Conservation (phyloP, 2,888 invertebrate genomes). For the Belgica antarctica region DNA sequence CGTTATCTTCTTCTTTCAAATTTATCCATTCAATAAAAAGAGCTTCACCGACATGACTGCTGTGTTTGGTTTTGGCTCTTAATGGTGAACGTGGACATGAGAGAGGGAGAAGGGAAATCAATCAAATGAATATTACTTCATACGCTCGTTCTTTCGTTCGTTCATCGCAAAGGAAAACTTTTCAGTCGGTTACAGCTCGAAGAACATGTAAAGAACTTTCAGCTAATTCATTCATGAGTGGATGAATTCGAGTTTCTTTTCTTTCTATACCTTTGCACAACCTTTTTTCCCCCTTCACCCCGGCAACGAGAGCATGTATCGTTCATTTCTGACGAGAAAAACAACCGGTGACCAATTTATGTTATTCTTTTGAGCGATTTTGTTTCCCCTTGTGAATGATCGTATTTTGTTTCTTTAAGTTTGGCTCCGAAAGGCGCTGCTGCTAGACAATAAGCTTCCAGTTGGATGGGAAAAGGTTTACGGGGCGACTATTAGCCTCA, state of each 20-base stretch:
- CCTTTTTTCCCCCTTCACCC: not conserved
- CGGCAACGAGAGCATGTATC: not conserved
- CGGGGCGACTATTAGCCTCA: not conserved
- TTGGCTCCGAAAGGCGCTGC: no score
- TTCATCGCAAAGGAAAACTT: not conserved
- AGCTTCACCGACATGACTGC: slow-evolving; percentile 2
- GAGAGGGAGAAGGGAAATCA: slow-evolving; percentile 5
- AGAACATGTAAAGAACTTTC: not conserved
- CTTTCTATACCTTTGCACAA: not conserved
- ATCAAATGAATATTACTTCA: slow-evolving; percentile 23
- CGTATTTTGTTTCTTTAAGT: no score
- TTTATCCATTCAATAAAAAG: slow-evolving; percentile 19
- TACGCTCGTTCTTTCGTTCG: no score
- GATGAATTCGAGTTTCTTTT: slow-evolving; percentile 11
- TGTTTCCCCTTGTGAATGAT: not conserved
- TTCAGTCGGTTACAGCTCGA: slow-evolving; percentile 3
- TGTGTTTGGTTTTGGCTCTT: slow-evolving; percentile 3
- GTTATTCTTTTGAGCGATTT: not conserved
- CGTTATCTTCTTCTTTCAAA: not conserved
- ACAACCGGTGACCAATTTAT: slow-evolving; percentile 29
- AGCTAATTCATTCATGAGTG: slow-evolving; percentile 23
- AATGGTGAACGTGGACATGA: not conserved
- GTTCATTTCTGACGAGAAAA: not conserved
- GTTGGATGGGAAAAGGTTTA: not conserved
- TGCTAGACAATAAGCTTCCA: no score